Evolutionary conservation across 2,888 invertebrate species (phyloP).

Genomic region (Drosophila prostipennis): DNA sequence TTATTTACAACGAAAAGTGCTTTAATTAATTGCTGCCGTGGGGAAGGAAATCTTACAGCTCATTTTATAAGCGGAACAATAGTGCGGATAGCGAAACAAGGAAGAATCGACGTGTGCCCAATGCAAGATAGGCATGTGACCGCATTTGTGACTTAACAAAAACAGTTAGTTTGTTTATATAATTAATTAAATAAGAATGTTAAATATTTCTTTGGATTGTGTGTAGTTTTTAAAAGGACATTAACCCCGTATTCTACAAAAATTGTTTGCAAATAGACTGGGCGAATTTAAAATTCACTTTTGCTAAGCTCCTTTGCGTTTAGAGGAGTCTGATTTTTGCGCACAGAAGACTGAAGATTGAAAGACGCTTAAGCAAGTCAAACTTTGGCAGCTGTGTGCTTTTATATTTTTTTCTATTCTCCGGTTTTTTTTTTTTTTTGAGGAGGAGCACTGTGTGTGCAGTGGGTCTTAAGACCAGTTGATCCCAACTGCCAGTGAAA

Average conservation of each 20-base stretch:
- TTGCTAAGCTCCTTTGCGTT: not conserved
- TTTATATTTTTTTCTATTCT: not conserved
- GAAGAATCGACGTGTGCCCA: too few relatives aligned
- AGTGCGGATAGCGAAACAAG: too few relatives aligned
- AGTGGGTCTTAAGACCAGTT: constrained; percentile 22
- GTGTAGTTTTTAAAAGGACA: not conserved
- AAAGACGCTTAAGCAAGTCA: constrained; percentile 21
- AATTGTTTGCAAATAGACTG: not conserved
- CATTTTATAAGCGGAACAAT: too few relatives aligned
- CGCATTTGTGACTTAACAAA: too few relatives aligned
- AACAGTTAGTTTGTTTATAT: too few relatives aligned
- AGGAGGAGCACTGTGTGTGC: constrained; percentile 1
- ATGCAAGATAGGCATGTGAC: too few relatives aligned
- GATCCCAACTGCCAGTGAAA: constrained; percentile 27
- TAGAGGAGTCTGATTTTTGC: constrained; percentile 2
- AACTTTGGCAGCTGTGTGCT: constrained; percentile 13
- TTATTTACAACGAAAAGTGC: too few relatives aligned
- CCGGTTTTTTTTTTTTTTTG: not conserved
- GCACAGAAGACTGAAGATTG: not conserved
- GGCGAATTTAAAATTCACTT: constrained; percentile 8
- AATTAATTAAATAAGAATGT: too few relatives aligned
- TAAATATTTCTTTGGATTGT: not conserved
- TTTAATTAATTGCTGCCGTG: too few relatives aligned
- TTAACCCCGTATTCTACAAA: not conserved
- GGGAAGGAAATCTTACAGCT: too few relatives aligned